Evolutionary conservation across 2,888 invertebrate species (phyloP).

Genomic region (Prenolepis imparis): DNA sequence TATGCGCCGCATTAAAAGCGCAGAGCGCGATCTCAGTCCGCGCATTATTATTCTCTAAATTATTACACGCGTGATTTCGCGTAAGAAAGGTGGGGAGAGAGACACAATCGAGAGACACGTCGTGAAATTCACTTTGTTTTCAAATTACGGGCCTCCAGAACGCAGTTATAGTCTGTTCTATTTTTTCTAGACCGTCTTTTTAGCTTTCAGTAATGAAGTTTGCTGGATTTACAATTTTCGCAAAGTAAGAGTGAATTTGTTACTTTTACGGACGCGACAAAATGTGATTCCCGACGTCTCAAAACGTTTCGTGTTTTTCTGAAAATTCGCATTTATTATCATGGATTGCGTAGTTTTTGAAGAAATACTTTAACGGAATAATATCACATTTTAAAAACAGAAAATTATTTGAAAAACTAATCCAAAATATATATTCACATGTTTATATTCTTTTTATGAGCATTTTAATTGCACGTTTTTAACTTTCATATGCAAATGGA

Average conservation of each 20-base stretch:
- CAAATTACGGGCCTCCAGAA: neutral
- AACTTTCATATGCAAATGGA: neutral
- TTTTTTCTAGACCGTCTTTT: neutral
- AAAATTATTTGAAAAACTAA: neutral
- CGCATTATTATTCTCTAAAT: conserved; percentile 36
- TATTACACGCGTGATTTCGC: conserved; percentile 16
- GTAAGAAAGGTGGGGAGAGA: neutral
- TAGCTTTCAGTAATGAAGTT: neutral
- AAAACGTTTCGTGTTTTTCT: neutral
- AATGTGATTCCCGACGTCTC: neutral
- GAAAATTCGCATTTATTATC: neutral
- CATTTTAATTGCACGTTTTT: neutral
- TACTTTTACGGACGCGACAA: neutral
- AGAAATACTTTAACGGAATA: neutral
- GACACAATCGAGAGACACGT: neutral
- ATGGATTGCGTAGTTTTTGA: neutral
- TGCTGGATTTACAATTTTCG: conserved; percentile 19
- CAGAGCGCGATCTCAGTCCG: conserved; percentile 15
- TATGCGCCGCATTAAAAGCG: conserved; percentile 45
- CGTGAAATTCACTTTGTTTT: conserved; percentile 6
- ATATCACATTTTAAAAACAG: neutral
- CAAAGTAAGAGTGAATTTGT: neutral
- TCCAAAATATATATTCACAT: neutral
- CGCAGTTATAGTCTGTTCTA: neutral
- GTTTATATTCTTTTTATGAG: neutral